Evolutionary conservation across 2,113 vertebrate genomes (phyloP).

Genomic region (Alces alces): DNA sequence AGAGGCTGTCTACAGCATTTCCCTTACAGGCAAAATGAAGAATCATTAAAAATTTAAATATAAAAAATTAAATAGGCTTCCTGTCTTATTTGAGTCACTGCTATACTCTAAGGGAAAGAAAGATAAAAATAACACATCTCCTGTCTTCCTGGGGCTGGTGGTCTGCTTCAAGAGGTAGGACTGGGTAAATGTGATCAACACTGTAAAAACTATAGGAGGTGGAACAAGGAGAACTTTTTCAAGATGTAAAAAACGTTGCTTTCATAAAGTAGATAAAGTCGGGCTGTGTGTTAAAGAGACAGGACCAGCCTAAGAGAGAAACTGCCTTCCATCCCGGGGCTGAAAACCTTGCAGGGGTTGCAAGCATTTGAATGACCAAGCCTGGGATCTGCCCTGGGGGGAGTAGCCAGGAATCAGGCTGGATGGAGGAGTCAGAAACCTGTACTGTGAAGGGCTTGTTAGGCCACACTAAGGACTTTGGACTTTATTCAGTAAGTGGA

Average conservation of each 20-base stretch:
- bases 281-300: background rate
- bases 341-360: background rate
- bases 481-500: background rate
- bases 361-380: background rate
- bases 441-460: background rate
- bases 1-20: background rate
- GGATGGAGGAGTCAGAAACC: background rate
- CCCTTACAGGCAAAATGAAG: background rate
- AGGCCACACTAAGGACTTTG: background rate
- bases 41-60: background rate
- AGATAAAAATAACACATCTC: background rate
- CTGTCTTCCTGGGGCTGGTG: background rate
- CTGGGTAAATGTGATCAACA: background rate
- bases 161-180: background rate
- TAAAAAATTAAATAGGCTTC: background rate
- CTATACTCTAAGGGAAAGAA: background rate
- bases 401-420: background rate
- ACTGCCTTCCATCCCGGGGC: background rate
- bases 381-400: background rate
- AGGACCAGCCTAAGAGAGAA: background rate
- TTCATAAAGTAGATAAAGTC: background rate
- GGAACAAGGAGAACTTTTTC: background rate
- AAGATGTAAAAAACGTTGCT: background rate
- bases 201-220: background rate
- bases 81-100: background rate